Evolutionary conservation across 2,888 invertebrate genomes (phyloP), one percentile per base, ranked within the genome.

Genomic region (Acleris sparsana): DNA sequence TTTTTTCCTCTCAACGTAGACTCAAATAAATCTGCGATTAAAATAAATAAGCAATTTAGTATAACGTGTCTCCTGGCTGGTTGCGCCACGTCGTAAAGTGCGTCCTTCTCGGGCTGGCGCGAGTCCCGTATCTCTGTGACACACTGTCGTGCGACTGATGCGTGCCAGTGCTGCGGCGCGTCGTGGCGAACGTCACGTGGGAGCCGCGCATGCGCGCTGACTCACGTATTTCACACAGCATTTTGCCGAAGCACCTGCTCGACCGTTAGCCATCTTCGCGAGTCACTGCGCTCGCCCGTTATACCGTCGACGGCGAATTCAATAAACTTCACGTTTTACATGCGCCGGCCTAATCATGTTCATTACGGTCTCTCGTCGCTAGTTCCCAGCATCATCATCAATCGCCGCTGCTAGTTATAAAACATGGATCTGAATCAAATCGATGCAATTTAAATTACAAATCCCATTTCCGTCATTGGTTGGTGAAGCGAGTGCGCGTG

Each of bases 391-490:
- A 9, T n/a, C 33, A 53, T 46, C 33, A 46, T 56, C 29, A 43
- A 49, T 52, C 56, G 53, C 44, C 5, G 51, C 17, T 52, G n/a
- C 64, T 51, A 46, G 56, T 55, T 60, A 51, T 55, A 20, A 52
- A 57, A 62, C 66, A 62, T 66, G 61, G 44, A 61, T 56, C 56
- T 62, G 62, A 62, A 66, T 66, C 66, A 62, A 62, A 66, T 65
- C 55, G 51, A 57, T 49, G 61, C 61, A 61, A 66, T 66, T 66
- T 66, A 66, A 66, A 66, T 66, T 66, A 66, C 66, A 62, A 66
- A 66, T 66, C 52, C 62, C 61, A 66, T 66, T 66, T 66, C 66
- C 66, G 65, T 56, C 60, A 65, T 65, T 56, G 51, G 61, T 55
- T 55, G 25, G 49, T 46, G 64, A 44, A 64, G 64, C 59, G 64